Evolutionary conservation across 1,140 invertebrate genomes (phyloP), one percentile per base, ranked within the genome.

Genomic region (Sarcophaga peregrina): DNA sequence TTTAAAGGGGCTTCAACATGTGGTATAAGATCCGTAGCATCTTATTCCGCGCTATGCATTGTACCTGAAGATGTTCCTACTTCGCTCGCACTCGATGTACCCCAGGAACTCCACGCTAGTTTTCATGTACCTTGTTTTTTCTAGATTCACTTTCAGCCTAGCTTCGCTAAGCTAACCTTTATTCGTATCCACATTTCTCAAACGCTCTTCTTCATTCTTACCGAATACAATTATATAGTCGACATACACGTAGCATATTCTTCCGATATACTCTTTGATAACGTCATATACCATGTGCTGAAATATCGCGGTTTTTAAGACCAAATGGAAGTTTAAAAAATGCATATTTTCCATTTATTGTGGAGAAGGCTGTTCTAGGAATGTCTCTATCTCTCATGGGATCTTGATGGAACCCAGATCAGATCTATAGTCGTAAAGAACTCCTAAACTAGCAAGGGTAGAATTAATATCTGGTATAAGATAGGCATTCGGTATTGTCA

Each of bases 401-500:
- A 6, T 91, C 85, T 85, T 93, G 92, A 85, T 91, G 91, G 84
- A 91, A 93, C 7, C 92, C 92, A 47, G 84, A 86, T 86, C 8
- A 92, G 83, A 87, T 93, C 91, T 45, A 93, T 75, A 3, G 89
- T 88, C 6, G 89, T 85, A 82, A 92, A 92, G 83, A 87, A 91
- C 80, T 85, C 87, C 86, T 73, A 93, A 83, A 50, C 86, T 86
- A 76, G 91, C 88, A 68, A 93, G 85, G 17, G 89, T 86, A 25
- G 68, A 20, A 17, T 73, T 73, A 25, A 73, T 58, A 20, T 37
- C 68, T n/a, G 54, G 13, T n/a, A 58, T 58, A n/a, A 13, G 54
- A n/a, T 58, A 58, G 7, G 54, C n/a, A 58, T 58, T 13, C 15
- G 54, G 13, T 15, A 58, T 7, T 58, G 13, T 58, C 13, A 58